A percentile compares a stretch with the other conserved stretches of the same genome.
Evolutionary conservation across 1,140 invertebrate genomes (phyloP).

Genomic region (Ephestia elutella): DNA sequence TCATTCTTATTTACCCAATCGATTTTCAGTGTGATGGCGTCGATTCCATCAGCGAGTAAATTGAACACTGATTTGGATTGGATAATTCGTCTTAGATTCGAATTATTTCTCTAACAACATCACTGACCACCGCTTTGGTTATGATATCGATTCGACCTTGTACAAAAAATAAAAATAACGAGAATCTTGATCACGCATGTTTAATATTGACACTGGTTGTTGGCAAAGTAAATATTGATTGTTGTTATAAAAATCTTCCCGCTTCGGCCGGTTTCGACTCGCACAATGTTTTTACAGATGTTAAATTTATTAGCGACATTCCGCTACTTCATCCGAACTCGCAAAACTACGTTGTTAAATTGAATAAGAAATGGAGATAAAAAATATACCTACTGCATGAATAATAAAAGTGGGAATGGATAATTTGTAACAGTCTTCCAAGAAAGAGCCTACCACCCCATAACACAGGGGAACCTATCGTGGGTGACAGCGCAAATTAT

Average conservation of each 20-base stretch:
- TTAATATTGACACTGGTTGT: background rate
- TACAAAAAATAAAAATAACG: background rate
- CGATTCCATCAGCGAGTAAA: no score
- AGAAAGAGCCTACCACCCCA: no score
- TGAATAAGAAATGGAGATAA: background rate
- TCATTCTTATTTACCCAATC: no score
- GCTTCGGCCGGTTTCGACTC: background rate
- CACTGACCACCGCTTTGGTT: background rate
- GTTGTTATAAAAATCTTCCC: slow-evolving; percentile 2
- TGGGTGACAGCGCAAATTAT: no score
- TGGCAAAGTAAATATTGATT: background rate
- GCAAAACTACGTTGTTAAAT: background rate
- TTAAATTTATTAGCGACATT: background rate
- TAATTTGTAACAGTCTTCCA: no score
- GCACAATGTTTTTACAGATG: background rate
- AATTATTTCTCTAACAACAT: background rate
- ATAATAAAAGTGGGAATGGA: no score
- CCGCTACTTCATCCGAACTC: no score
- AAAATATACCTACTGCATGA: no score
- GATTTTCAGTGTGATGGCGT: no score
- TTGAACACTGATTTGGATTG: no score
- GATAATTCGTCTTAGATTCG: no score
- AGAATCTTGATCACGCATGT: background rate
- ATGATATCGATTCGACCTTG: background rate
- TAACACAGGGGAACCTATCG: no score